Evolutionary conservation across 2,888 invertebrate genomes (phyloP), one percentile per base, ranked within the genome.

Genomic region (Orthosia cruda): DNA sequence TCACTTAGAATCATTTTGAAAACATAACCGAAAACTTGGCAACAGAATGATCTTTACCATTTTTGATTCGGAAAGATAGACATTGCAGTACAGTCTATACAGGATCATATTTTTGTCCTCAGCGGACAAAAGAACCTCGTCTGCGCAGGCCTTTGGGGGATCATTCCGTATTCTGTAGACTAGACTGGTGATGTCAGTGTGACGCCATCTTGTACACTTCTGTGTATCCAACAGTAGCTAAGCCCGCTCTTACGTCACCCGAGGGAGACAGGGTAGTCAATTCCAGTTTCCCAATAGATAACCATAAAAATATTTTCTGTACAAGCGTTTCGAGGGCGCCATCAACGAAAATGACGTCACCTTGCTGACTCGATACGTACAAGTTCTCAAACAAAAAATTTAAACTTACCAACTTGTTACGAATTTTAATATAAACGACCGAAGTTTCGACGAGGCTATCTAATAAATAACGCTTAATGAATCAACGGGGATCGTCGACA

Each of bases 401-500:
- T 86, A 81, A 88, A 89, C 85, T 89, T 78, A 81, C 82, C 78
- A 89, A 89, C 84, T 92, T 88, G 84, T 89, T 81, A 84, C 85
- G 82, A 89, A 92, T 93, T 93, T 91, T 90, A 92, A 93, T 92
- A 92, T 91, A 91, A 92, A 92, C 90, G 91, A 91, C 89, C 89
- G 74, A 91, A 92, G 90, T 92, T 92, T 83, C 59, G 72, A 87
- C 75, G 85, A 85, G 91, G 89, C 90, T 88, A 89, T 89, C 89
- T 88, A 90, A 91, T 94, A 92, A 92, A 94, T 92, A 91, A 92
- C 90, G 89, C 88, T 85, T 92, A 91, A 92, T 93, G 90, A 93
- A 92, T 93, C 91, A 91, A 89, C 88, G 75, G 89, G 85, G 86
- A 85, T 81, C 78, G 89, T 85, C 85, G 88, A 89, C 91, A 88